Evolutionary conservation across 2,888 invertebrate genomes (phyloP).

Genomic region (Cheilosia vernalis): DNA sequence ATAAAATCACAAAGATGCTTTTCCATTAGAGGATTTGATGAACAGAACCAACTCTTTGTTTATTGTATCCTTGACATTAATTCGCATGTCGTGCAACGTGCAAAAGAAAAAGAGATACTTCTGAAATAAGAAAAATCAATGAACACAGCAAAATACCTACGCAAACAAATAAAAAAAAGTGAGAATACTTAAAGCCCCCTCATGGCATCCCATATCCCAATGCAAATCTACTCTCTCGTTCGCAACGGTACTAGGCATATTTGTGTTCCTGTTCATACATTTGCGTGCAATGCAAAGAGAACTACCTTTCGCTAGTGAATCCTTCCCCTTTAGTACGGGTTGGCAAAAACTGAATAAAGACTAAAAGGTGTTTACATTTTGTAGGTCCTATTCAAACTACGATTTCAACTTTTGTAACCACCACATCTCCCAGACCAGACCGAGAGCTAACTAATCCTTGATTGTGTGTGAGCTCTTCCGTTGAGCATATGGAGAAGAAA

Average conservation of each 20-base stretch:
- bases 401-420: slow-evolving; percentile 13
- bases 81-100: slow-evolving; percentile 32
- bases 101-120: slow-evolving; percentile 8
- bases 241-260: no score
- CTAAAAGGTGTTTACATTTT: slow-evolving; percentile 52
- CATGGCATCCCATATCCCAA: slow-evolving; percentile 53
- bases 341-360: slow-evolving; percentile 39
- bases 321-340: slow-evolving; percentile 15
- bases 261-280: neutral
- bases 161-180: slow-evolving; percentile 37
- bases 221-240: slow-evolving; percentile 15
- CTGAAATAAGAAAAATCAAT: slow-evolving; percentile 52
- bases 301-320: slow-evolving; percentile 52
- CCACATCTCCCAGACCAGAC: neutral
- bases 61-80: slow-evolving; percentile 63
- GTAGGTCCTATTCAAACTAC: slow-evolving; percentile 46
- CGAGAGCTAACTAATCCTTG: slow-evolving; percentile 14
- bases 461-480: slow-evolving; percentile 7
- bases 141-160: slow-evolving; percentile 38
- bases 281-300: slow-evolving; percentile 14
- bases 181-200: slow-evolving; percentile 32
- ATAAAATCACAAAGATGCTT: slow-evolving; percentile 29
- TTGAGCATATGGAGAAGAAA: slow-evolving; percentile 12
- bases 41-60: slow-evolving; percentile 60
- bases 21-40: slow-evolving; percentile 46